Evolutionary conservation across 2,113 vertebrate genomes (phyloP).

Genomic region (Syrrhaptes paradoxus): DNA sequence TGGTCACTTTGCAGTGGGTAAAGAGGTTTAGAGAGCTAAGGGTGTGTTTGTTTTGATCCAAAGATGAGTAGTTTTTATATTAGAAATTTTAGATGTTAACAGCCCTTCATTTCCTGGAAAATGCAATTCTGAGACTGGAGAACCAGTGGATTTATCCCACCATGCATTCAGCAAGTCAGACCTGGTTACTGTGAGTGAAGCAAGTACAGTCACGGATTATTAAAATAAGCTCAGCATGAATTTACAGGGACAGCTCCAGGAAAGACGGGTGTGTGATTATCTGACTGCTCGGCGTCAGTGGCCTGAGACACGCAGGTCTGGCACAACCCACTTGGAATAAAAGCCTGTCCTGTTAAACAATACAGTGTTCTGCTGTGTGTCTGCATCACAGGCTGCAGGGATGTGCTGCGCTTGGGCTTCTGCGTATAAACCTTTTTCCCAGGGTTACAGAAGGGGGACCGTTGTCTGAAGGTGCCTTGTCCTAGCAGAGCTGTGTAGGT

Average conservation of each 20-base stretch:
- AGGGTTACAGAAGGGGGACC: not conserved
- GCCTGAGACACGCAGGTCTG: constrained; percentile 3
- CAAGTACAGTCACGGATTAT: not conserved
- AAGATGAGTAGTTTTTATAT: not conserved
- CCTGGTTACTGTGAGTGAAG: not conserved
- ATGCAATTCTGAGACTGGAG: not conserved
- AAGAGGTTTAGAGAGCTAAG: not conserved
- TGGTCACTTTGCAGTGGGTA: not conserved
- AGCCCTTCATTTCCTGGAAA: not conserved
- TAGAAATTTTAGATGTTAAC: not conserved
- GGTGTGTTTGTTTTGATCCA: not conserved
- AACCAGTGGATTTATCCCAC: not conserved
- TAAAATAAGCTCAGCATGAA: not conserved
- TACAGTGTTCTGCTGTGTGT: not conserved
- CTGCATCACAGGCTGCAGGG: not conserved
- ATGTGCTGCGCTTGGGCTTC: not conserved
- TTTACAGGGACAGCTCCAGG: not conserved
- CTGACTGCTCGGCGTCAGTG: not conserved
- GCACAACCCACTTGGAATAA: constrained; percentile 20
- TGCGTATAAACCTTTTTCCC: not conserved
- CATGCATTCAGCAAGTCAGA: not conserved
- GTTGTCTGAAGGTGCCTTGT: not conserved
- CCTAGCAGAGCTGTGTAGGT: not conserved
- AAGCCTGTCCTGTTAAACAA: not conserved
- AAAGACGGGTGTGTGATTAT: constrained; percentile 8